Percentiles rank a stretch among this genome's conserved stretches.
These are phyloP conservation scores for Siniperca knerii DNA, from an alignment of 2,113 vertebrate genomes.

Conservation along the genomic window DNA sequence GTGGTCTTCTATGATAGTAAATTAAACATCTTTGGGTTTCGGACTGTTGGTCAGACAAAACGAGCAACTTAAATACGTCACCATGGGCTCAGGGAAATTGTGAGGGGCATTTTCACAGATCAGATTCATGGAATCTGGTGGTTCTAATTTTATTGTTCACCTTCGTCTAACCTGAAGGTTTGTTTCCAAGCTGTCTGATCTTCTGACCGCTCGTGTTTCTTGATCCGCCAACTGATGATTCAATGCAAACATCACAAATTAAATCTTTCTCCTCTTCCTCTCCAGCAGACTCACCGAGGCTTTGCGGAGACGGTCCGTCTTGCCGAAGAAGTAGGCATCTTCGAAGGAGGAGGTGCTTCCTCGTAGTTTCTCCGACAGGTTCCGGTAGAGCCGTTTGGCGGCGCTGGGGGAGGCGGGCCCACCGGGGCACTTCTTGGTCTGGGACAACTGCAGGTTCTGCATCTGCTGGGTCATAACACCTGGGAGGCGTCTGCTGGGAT, in stretches of 20 bases:
- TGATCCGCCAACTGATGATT: too few relatives aligned
- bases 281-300: conserved; percentile 82
- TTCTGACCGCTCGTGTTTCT: too few relatives aligned
- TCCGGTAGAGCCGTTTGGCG: conserved; percentile 95
- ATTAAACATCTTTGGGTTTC: too few relatives aligned
- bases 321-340: conserved; percentile 91
- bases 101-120: too few relatives aligned
- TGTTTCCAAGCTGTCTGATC: too few relatives aligned
- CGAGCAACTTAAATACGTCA: too few relatives aligned
- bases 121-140: too few relatives aligned
- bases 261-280: not conserved
- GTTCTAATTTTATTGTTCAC: too few relatives aligned
- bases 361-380: conserved; percentile 96
- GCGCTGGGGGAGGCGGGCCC: conserved; percentile 93
- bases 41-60: too few relatives aligned
- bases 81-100: too few relatives aligned
- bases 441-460: conserved; percentile 92
- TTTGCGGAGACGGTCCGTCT: conserved; percentile 91
- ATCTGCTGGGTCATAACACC: conserved; percentile 94
- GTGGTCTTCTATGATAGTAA: too few relatives aligned
- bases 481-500: conserved; percentile 76
- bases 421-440: conserved; percentile 87
- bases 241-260: not conserved
- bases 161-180: too few relatives aligned
- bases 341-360: conserved; percentile 95